A percentile compares a stretch with the other conserved stretches of the same genome.
Conservation (phyloP, 2,113 vertebrate genomes). For the Spea multiplicata region DNA sequence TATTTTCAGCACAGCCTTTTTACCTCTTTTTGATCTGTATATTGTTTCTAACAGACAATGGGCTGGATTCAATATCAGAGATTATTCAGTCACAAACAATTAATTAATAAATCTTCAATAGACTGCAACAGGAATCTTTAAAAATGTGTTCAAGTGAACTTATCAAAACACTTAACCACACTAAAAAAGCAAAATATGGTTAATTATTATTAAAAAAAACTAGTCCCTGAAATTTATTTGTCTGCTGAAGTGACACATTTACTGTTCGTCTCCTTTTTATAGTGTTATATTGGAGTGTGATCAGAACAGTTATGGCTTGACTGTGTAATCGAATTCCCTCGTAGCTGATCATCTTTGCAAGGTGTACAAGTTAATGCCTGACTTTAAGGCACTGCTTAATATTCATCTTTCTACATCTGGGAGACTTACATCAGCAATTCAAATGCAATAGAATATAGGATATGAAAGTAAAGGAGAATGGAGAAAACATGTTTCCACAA, state of each 20-base stretch:
- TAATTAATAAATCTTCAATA: too few relatives aligned
- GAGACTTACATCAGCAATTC: constrained; percentile 38
- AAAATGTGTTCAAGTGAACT: too few relatives aligned
- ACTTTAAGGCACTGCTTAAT: constrained; percentile 43
- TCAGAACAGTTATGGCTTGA: constrained; percentile 36
- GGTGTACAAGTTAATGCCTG: constrained; percentile 46
- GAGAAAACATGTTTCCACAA: constrained; percentile 24
- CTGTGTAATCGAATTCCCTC: constrained; percentile 39
- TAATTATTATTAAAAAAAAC: constrained; percentile 52
- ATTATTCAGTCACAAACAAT: too few relatives aligned
- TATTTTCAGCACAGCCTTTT: too few relatives aligned
- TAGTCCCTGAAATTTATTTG: background rate
- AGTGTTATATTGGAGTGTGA: constrained; percentile 24
- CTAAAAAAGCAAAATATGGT: too few relatives aligned
- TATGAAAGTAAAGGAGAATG: constrained; percentile 1
- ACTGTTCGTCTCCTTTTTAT: constrained; percentile 6
- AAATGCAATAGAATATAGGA: constrained; percentile 31
- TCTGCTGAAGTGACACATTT: background rate
- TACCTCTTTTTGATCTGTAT: too few relatives aligned
- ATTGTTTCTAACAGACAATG: too few relatives aligned
- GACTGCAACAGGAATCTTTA: too few relatives aligned
- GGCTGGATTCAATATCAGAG: too few relatives aligned
- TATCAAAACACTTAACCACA: too few relatives aligned
- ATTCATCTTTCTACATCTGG: constrained; percentile 40
- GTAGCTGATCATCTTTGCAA: constrained; percentile 41